Base-by-base conservation (phyloP, 2,797 vertebrate genomes). In the Gymnothorax reevesii region DNA sequence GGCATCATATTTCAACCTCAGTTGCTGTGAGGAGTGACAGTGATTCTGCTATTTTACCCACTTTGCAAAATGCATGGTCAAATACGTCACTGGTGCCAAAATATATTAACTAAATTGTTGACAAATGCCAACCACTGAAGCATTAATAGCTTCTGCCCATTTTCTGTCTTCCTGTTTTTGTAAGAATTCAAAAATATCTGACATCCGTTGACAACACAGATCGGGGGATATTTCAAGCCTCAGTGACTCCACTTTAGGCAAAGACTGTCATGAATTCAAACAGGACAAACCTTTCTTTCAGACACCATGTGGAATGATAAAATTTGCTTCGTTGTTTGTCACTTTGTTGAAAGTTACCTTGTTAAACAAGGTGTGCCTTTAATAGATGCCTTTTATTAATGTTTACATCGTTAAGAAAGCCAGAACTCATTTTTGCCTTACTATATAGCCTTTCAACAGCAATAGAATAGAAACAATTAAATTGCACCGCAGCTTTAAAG, bases 191-290 rank as follows among this genome's bases (percentile, higher is more conserved):
- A n/a, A 69, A 69, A 25, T 66, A n/a, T 66, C 22, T 66, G 20
- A 66, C 20, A 66, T 69, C 3, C 25, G n/a, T 69, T 69, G 64
- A 69, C 6, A 69, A 22, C n/a, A 69, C 3, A 69, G 64, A n/a
- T n/a, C 25, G 64, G n/a, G 64, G n/a, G 64, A 69, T 69, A 69
- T 69, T 69, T n/a, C n/a, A n/a, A 69, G 64, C 22, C 60, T 62
- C 60, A 9, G 64, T 66, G 64, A n/a, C 64, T 69, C 25, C 64
- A 69, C 64, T 69, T 69, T 69, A n/a, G 64, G 22, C 25, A 69
- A 69, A 69, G 64, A 69, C 64, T 25, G n/a, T 13, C 64, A 69
- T 25, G 9, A 25, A 69, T 69, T 69, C 64, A 69, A 69, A n/a
- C 5, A 69, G 64, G 20, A 62, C 15, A 64, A 64, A 64, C 15